Conservation (phyloP, 2,888 invertebrate species). For the Troides oblongomaculatus region DNA sequence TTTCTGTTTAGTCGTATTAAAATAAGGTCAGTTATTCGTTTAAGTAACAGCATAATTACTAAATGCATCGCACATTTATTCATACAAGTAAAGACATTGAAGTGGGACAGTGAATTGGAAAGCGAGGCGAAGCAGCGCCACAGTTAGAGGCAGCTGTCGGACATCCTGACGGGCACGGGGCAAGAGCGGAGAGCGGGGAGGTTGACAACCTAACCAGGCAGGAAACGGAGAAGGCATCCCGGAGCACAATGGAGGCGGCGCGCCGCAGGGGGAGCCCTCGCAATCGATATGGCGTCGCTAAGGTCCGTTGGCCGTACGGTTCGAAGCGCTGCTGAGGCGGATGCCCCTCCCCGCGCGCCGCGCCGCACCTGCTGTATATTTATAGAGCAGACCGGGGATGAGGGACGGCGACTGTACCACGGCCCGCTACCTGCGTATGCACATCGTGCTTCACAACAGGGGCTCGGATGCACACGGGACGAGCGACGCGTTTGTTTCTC, state of each 20-base stretch:
- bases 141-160: constrained; percentile 64
- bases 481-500: constrained; percentile 29
- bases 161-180: constrained; percentile 55
- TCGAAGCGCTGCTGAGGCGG: constrained; percentile 77
- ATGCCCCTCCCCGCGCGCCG: constrained; percentile 65
- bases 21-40: not conserved
- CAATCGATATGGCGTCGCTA: constrained; percentile 81
- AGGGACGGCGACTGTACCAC: constrained; percentile 62
- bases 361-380: constrained; percentile 75
- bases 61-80: not conserved
- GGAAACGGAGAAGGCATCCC: constrained; percentile 78
- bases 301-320: constrained; percentile 79
- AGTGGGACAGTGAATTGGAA: constrained; percentile 29
- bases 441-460: constrained; percentile 22
- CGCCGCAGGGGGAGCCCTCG: constrained; percentile 79
- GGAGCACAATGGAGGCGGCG: constrained; percentile 74
- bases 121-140: constrained; percentile 46
- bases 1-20: not conserved
- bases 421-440: constrained; percentile 58
- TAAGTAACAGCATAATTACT: not conserved
- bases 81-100: constrained; percentile 2
- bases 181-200: constrained; percentile 42
- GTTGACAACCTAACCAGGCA: constrained; percentile 66
- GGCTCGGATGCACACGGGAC: constrained; percentile 17
- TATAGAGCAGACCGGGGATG: constrained; percentile 75